Conservation (phyloP, 37 sponge, comb jelly and placozoan species). For the Chondrilla cf. caribensis region DNA sequence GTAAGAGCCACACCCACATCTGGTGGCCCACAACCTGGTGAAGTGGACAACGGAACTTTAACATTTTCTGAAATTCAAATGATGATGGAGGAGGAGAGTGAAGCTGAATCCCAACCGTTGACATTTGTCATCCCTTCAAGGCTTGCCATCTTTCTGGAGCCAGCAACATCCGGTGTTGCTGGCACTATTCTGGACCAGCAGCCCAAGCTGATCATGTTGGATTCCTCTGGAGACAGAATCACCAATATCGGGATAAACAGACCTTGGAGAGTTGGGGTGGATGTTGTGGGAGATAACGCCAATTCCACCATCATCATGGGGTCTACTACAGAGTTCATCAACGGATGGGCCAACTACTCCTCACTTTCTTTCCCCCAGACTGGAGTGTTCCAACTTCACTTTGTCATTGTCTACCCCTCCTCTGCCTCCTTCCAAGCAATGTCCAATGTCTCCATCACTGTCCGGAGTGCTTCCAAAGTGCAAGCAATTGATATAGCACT, state of each 20-base stretch:
- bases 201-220: constrained; percentile 24
- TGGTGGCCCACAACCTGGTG: constrained; percentile 66
- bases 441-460: too few relatives aligned
- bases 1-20: constrained; percentile 48
- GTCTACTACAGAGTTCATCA: constrained; percentile 19
- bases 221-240: constrained; percentile 28
- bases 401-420: constrained; percentile 50
- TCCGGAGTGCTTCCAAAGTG: too few relatives aligned
- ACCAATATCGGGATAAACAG: constrained; percentile 41
- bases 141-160: not conserved
- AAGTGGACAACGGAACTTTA: constrained; percentile 1
- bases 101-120: not conserved
- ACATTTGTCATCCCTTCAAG: not conserved
- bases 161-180: constrained; percentile 19
- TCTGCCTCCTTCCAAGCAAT: constrained; percentile 49
- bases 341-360: constrained; percentile 64
- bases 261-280: constrained; percentile 48
- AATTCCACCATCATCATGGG: constrained; percentile 6
- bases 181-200: not conserved
- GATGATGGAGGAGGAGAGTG: not conserved
- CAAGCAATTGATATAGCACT: too few relatives aligned
- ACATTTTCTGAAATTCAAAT: constrained; percentile 40
- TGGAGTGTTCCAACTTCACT: constrained; percentile 49
- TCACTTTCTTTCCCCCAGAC: constrained; percentile 53
- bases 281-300: constrained; percentile 18